Conservation (phyloP, 2,113 vertebrate species). For the Misgurnus mizolepis region DNA sequence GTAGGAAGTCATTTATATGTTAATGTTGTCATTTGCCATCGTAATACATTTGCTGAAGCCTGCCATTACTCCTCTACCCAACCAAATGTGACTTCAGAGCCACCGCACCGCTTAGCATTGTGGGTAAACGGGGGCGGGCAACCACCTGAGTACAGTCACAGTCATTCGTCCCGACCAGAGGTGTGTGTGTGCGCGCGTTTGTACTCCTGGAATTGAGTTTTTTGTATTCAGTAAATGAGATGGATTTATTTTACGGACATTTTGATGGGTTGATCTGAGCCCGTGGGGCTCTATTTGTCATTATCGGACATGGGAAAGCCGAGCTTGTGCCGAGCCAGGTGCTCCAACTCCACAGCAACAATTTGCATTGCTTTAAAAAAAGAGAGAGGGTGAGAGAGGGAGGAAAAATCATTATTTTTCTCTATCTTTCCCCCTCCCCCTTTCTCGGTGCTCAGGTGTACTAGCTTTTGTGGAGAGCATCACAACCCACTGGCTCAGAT, state of each 20-base stretch:
- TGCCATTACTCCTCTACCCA: conserved; percentile 65
- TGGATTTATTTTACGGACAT: conserved; percentile 43
- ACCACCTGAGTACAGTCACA: conserved; percentile 54
- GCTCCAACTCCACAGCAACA: conserved; percentile 40
- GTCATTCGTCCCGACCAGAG: conserved; percentile 61
- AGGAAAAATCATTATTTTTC: conserved; percentile 8
- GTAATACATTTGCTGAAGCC: conserved; percentile 71
- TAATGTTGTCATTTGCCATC: conserved; percentile 81
- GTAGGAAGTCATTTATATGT: conserved; percentile 82
- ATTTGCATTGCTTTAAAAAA: conserved; percentile 50
- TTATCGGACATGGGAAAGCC: conserved; percentile 31
- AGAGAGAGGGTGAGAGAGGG: no score
- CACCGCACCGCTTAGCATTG: conserved; percentile 37
- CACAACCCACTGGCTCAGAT: conserved; percentile 13
- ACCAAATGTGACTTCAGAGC: conserved; percentile 66
- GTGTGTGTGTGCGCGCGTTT: conserved; percentile 39
- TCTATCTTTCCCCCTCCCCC: conserved; percentile 12
- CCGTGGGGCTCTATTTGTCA: conserved; percentile 42
- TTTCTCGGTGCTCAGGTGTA: conserved; percentile 43
- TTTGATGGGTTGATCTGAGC: conserved; percentile 42
- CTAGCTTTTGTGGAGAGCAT: conserved; percentile 20
- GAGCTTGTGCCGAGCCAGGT: background rate
- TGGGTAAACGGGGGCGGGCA: conserved; percentile 30
- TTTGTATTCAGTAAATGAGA: conserved; percentile 50
- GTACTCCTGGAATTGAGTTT: conserved; percentile 43